Base-by-base conservation (phyloP, 2,797 vertebrate genomes). In the Syngnathus acus region DNA sequence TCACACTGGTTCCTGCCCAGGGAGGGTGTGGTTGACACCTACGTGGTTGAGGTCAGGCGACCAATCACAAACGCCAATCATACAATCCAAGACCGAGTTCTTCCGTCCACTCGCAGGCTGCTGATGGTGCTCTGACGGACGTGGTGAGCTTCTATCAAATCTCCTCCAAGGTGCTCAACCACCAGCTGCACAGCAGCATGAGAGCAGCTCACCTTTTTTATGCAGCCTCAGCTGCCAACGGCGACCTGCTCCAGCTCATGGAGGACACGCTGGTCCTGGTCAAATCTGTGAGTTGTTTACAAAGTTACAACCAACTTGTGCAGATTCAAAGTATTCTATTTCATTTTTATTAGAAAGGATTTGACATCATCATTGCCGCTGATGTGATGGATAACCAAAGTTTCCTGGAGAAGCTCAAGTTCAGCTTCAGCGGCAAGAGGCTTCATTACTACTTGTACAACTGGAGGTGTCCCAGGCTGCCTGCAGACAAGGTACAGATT, bases 401-500 rank as follows among this genome's bases (percentile, higher is more conserved):
- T 71, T 97, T 96, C 82, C 82, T 99, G 80, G 95, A 98, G 85
- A 94, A 94, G 78, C 93, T 98, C 69, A 98, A 94, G 87, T 98
- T 99, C 63, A 92, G 89, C 70, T 86, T 92, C 2, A 92, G 89
- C 48, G 92, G 93, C 0, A 90, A 83, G 67, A 90, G 89, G 69
- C 85, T 95, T 81, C 92, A 98, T 89, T 97, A 95, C 93, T 98
- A 98, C 79, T 89, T 99, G 72, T 99, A 95, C 92, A 98, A 99
- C 90, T 98, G 97, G 97, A 95, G 90, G 80, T 98, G 96, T 84
- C 95, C 95, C 62, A 90, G 78, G 72, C 93, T 97, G 85, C 90
- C 88, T 19, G 83, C 94, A 4, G 93, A 98, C 78, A 95, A 98
- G 95, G 96, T 98, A 84, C 9, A 7, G 47, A 17, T 16, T 5